phyloP scores from a whole-genome alignment of 1,140 invertebrate genomes.

The Holotrichia oblita region DNA sequence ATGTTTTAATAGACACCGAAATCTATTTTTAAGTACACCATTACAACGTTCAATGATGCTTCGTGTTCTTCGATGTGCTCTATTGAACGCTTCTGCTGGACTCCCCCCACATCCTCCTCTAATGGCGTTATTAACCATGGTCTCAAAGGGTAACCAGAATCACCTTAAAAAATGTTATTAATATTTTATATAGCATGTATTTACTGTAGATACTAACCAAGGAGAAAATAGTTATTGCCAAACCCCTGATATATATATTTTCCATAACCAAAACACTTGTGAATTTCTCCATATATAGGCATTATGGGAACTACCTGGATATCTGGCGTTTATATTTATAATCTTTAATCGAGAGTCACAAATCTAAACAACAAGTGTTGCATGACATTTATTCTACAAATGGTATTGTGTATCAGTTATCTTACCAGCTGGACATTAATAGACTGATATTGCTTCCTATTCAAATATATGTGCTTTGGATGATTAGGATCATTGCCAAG shows the following conservation, averaged over 20 bases:
- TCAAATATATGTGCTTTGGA: constrained; percentile 56
- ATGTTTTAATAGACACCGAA: constrained; percentile 33
- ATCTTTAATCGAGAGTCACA: not conserved
- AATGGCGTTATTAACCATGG: not conserved
- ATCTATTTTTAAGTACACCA: constrained; percentile 16
- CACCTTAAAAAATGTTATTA: not conserved
- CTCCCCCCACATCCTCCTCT: not conserved
- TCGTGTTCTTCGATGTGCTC: no score
- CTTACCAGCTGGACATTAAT: constrained; percentile 55
- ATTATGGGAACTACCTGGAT: no score
- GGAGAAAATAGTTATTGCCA: not conserved
- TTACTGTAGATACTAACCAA: not conserved
- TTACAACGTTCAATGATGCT: not conserved
- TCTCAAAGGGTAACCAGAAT: not conserved
- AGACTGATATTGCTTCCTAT: constrained; percentile 56
- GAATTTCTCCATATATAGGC: no score
- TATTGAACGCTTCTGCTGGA: no score
- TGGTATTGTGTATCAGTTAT: not conserved
- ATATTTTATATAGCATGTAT: not conserved
- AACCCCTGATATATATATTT: not conserved
- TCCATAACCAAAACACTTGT: not conserved
- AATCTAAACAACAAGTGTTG: not conserved
- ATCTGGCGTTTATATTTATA: no score
- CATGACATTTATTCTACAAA: not conserved
- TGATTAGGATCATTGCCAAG: constrained; percentile 43